Evolutionary conservation across 1,140 invertebrate genomes (phyloP), one percentile per base, ranked within the genome.

Genomic region (Acromyrmex echinatior): DNA sequence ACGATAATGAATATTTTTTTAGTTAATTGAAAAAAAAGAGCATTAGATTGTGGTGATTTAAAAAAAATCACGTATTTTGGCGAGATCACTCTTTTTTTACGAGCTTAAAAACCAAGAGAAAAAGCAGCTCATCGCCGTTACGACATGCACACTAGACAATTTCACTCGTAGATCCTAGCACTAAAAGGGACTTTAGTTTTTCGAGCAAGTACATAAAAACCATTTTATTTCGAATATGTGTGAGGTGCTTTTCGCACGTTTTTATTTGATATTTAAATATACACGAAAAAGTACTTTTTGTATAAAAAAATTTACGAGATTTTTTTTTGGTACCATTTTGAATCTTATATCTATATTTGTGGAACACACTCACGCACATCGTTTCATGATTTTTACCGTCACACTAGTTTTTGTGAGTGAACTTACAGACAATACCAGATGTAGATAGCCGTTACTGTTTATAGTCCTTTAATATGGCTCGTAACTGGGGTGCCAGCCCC

Each of bases 151-250:
- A 45, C 58, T 28, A 49, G 18, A 78, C 14, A 14, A 62, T 49
- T 78, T 49, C 16, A 28, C 16, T 16, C 76, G 21, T 49, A 78
- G 21, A 77, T 28, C 21, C 35, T 31, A 10, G 2, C 39, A 25
- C 35, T 78, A 51, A 31, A 77, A 76, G 58, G 12, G 7, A 60
- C n/a, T 35, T 60, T 39, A 63, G 76, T 58, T 63, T 63, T 66
- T 51, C 18, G 45, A n/a, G 25, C 5, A 28, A 31, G 39, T 77
- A 28, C 56, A 31, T 65, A 49, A 10, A 78, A 78, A 65, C 25
- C 53, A 65, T 78, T 78, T 78, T 63, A 78, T 49, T 78, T 78
- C 4, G 28, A 79, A 79, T 21, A 51, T 28, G 53, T 31, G 45
- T 28, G 31, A 39, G 18, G 28, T 51, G 25, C 28, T 7, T 28